Base-by-base conservation (phyloP, 2,888 invertebrate genomes). In the Pharmacophagus antenor region DNA sequence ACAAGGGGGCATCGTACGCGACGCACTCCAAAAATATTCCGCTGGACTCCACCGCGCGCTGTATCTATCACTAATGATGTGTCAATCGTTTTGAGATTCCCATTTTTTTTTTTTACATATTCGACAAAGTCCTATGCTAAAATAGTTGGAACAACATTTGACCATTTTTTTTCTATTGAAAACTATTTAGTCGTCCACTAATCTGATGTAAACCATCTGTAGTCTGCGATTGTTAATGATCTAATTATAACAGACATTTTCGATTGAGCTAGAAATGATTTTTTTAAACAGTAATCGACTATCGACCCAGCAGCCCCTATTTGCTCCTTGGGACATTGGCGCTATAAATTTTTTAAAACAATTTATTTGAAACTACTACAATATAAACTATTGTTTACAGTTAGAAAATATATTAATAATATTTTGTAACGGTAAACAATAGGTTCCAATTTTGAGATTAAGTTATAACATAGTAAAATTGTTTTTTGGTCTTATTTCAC, bases 21-120 rank as follows among this genome's bases (percentile, higher is more conserved):
- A 76, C 70, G 67, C 76, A 70, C 75, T 73, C 76, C 72, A 71
- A 86, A 83, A 88, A 86, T 82, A 85, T 86, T 85, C 84, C 83
- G 70, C 70, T 84, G 84, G 82, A 84, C 84, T 83, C 77, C 76
- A 80, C 65, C 68, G 73, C 64, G 70, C 70, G 67, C 72, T 69
- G 72, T 68, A 72, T 69, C 42, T 17, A 73, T 17, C 61, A 48
- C 56, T 56, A 67, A 63, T 59, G 62, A 48, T 61, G 56, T 31
- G 60, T 53, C 55, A 54, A 18, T 2, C 37, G 12, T 31, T 18
- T 51, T 7, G 27, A 27, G 8, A 27, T 12, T n/a, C n/a, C n/a
- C n/a, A n/a, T n/a, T n/a, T 10, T 0, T 31, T 10, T 31, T 3
- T 12, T 31, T 31, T 3, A 2, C 1, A 7, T 3, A 12, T 31